A percentile compares a stretch with the other conserved stretches of the same genome.
Evolutionary conservation across 2,797 vertebrate genomes (phyloP).

Genomic region (Peromyscus eremicus): DNA sequence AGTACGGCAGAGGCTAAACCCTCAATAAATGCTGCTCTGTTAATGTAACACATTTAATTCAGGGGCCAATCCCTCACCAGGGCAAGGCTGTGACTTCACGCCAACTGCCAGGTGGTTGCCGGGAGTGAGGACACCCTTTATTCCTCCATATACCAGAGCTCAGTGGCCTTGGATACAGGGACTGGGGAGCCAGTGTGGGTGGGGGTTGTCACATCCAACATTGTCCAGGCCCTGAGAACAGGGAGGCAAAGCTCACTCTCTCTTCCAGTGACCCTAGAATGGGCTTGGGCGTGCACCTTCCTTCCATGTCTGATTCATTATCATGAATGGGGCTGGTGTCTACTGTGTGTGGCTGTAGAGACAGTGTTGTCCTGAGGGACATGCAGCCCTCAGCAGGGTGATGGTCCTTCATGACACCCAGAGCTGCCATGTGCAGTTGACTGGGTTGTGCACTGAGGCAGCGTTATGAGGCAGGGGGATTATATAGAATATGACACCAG

Average conservation of each 20-base stretch:
- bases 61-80: slow-evolving; percentile 37
- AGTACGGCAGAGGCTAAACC: slow-evolving; percentile 51
- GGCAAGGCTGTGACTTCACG: not conserved
- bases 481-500: not conserved
- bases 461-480: not conserved
- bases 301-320: not conserved
- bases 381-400: not conserved
- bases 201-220: not conserved
- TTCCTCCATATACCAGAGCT: not conserved
- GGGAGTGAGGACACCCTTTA: not conserved
- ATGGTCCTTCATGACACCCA: not conserved
- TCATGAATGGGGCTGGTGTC: not conserved
- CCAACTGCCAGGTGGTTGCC: not conserved
- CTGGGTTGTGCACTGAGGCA: not conserved
- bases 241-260: not conserved
- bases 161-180: not conserved
- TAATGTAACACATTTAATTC: slow-evolving; percentile 69
- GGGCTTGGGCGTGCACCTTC: not conserved
- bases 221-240: not conserved
- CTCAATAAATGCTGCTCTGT: slow-evolving; percentile 72
- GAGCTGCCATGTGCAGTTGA: not conserved
- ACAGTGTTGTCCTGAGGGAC: not conserved
- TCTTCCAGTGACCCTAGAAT: not conserved
- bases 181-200: accelerated
- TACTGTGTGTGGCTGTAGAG: not conserved